A percentile compares a stretch with the other conserved stretches of the same genome.
These are phyloP conservation scores for Lypha dubia DNA, from an alignment of 2,888 invertebrate genomes.

Conservation along the genomic window DNA sequence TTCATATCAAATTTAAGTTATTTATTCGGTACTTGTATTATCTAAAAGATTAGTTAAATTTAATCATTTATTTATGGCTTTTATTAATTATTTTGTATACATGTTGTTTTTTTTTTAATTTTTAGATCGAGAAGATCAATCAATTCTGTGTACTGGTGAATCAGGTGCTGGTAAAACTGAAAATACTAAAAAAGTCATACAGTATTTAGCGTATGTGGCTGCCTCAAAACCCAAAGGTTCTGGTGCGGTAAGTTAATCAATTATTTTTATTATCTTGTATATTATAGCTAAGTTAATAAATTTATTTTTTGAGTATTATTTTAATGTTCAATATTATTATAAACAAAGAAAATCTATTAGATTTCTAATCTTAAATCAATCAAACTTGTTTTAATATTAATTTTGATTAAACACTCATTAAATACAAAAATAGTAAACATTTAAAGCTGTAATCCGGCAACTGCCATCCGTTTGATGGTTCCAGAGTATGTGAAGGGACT, in stretches of 20 bases:
- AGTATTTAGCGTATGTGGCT: constrained; percentile 99
- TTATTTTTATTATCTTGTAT: constrained; percentile 14
- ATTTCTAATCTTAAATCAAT: background rate
- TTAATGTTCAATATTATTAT: constrained; percentile 51
- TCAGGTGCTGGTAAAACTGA: constrained; percentile 99
- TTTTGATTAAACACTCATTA: background rate
- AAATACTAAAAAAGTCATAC: constrained; percentile 99
- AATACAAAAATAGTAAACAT: background rate
- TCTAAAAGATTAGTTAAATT: constrained; percentile 13
- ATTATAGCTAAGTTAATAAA: constrained; percentile 17
- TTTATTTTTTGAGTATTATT: constrained; percentile 25
- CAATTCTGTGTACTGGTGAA: constrained; percentile 99
- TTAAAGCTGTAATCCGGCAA: no score
- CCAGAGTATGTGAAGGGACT: no score
- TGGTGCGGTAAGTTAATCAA: constrained; percentile 89
- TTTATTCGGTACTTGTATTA: constrained; percentile 5
- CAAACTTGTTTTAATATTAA: background rate
- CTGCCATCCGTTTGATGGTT: no score
- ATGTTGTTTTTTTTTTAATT: constrained; percentile 46
- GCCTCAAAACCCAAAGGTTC: constrained; percentile 97
- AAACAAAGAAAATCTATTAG: constrained; percentile 68
- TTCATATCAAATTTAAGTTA: constrained; percentile 2
- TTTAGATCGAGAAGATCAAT: constrained; percentile 99
- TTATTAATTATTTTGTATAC: constrained; percentile 46
- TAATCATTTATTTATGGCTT: constrained; percentile 64